phyloP scores from a whole-genome alignment of 2,797 vertebrate species.

The Halcyon badia region DNA sequence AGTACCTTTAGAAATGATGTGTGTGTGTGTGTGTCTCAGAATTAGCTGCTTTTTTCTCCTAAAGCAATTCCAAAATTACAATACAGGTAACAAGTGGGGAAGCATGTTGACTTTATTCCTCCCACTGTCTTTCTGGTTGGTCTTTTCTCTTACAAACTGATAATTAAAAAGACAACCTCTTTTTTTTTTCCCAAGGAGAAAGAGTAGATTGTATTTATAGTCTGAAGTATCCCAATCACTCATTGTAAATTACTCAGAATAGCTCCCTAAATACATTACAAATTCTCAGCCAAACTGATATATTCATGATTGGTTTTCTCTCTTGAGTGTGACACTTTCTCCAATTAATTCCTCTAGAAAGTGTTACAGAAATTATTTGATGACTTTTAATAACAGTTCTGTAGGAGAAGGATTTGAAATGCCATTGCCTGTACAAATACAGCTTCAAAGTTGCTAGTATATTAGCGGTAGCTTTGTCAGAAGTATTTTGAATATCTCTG shows the following conservation, averaged over 20 bases:
- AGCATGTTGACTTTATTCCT: not conserved
- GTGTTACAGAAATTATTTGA: slow-evolving; percentile 36
- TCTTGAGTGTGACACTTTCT: slow-evolving; percentile 45
- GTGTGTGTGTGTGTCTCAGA: not conserved
- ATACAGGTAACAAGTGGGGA: not conserved
- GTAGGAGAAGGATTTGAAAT: slow-evolving; percentile 28
- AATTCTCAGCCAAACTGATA: slow-evolving; percentile 46
- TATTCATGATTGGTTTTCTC: slow-evolving; percentile 39
- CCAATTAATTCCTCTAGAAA: slow-evolving; percentile 45
- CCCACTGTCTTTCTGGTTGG: slow-evolving; percentile 38
- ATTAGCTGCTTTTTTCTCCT: not conserved
- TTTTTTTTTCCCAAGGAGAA: slow-evolving; percentile 6
- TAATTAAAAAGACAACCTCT: slow-evolving; percentile 52
- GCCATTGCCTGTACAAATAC: not conserved
- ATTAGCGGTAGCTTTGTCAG: not conserved
- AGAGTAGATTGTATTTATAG: slow-evolving; percentile 51
- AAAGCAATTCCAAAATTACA: slow-evolving; percentile 9
- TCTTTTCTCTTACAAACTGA: slow-evolving; percentile 49
- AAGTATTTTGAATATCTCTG: not conserved
- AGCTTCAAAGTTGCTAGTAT: not conserved
- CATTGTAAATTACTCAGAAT: slow-evolving; percentile 47
- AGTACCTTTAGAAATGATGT: not conserved
- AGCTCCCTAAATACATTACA: slow-evolving; percentile 52
- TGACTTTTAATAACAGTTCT: slow-evolving; percentile 44
- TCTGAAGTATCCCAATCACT: slow-evolving; percentile 46